Evolutionary conservation across 1,140 invertebrate species (phyloP), one percentile per base, ranked within the genome.

Genomic region (Oryzaephilus surinamensis): DNA sequence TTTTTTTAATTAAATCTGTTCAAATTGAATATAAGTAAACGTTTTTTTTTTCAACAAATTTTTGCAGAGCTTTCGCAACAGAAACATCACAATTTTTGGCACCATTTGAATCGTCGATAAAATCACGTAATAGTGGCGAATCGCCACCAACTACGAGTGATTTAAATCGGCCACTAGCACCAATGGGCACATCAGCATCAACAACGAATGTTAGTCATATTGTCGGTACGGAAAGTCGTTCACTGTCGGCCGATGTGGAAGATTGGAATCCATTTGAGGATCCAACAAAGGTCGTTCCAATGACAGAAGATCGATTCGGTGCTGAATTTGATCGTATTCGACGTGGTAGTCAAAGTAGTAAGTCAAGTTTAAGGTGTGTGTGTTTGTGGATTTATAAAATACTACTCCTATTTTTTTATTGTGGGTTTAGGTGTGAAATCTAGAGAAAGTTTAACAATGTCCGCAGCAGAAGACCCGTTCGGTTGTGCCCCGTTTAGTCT

Each of bases 321-420:
- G 81, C 81, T 15, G 85, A 89, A 64, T 89, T 89, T 62, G 84
- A 89, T 55, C 84, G 82, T 63, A 83, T 89, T 51, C 66, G 84
- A 52, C 70, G 80, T 52, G 67, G 68, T 19, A 86, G 82, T 14
- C 82, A 84, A 62, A 84, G 79, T 52, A 87, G 84, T 80, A 65
- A 75, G 77, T 69, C n/a, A n/a, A 33, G n/a, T n/a, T n/a, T n/a
- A n/a, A n/a, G n/a, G n/a, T n/a, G n/a, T n/a, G n/a, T n/a, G n/a
- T n/a, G n/a, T n/a, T n/a, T n/a, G n/a, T n/a, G n/a, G n/a, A n/a
- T n/a, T n/a, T n/a, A n/a, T n/a, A n/a, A n/a, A n/a, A n/a, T n/a
- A n/a, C n/a, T n/a, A n/a, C n/a, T 63, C 92, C 10, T 91, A 86
- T 69, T 21, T 32, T 27, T 38, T 44, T 36, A 18, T 19, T 3